A percentile compares a stretch with the other conserved stretches of the same genome.
Evolutionary conservation across 2,113 vertebrate species (phyloP).

Genomic region (Eulemur rufifrons): DNA sequence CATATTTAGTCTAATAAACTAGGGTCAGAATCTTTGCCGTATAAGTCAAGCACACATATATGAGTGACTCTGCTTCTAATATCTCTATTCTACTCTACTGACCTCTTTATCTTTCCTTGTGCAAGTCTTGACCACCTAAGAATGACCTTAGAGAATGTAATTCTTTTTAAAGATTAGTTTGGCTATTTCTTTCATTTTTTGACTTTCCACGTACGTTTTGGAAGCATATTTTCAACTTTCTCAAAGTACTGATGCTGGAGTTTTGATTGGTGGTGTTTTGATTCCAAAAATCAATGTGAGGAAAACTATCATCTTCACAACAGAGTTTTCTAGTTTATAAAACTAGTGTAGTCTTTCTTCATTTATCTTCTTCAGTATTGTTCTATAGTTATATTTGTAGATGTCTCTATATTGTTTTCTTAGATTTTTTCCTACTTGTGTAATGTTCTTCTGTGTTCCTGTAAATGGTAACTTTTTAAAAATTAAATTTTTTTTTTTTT

Average conservation of each 20-base stretch:
- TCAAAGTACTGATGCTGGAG: neutral
- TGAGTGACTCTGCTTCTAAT: neutral
- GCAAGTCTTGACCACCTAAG: neutral
- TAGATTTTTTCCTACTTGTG: neutral
- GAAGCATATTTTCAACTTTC: neutral
- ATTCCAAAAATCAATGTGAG: neutral
- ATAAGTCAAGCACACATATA: neutral
- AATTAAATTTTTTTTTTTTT: neutral
- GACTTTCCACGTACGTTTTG: neutral
- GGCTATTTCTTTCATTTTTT: neutral
- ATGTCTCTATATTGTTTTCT: neutral
- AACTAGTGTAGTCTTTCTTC: neutral
- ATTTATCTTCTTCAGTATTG: neutral
- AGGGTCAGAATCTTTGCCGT: neutral
- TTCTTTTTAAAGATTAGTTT: neutral
- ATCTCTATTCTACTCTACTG: neutral
- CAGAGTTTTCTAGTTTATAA: neutral
- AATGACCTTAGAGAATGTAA: neutral
- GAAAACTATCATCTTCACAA: neutral
- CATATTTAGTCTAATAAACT: neutral
- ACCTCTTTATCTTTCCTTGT: too few species aligned
- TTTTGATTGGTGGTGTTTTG: neutral
- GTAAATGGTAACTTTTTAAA: neutral
- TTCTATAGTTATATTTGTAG: neutral
- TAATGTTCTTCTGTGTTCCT: neutral